Percentiles rank a stretch among this genome's conserved stretches.
Evolutionary conservation across 2,113 vertebrate species (phyloP).

Genomic region (Neotoma lepida): DNA sequence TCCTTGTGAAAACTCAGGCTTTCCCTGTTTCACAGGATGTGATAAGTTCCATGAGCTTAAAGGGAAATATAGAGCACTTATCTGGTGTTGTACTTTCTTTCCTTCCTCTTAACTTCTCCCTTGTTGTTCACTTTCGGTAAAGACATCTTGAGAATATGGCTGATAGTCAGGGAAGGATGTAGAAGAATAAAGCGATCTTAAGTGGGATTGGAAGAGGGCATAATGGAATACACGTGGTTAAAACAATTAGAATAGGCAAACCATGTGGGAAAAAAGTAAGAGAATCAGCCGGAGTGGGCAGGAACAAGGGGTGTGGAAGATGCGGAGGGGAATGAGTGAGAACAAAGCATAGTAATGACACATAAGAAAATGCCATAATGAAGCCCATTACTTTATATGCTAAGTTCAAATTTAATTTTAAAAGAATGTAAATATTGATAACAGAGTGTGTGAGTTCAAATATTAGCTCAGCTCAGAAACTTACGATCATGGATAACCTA

Average conservation of each 20-base stretch:
- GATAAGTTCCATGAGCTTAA: slow-evolving; percentile 24
- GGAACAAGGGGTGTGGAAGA: neutral
- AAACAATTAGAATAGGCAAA: neutral
- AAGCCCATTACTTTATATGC: neutral
- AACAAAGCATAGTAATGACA: neutral
- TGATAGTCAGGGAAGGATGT: slow-evolving; percentile 14
- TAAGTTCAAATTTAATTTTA: neutral
- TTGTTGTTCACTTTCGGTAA: neutral
- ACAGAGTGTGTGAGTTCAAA: neutral
- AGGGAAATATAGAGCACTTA: neutral
- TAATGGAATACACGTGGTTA: neutral
- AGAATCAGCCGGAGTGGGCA: too few relatives aligned
- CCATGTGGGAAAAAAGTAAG: neutral
- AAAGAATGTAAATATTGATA: neutral
- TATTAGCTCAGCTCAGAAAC: slow-evolving; percentile 16
- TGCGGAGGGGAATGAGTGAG: neutral
- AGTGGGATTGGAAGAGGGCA: neutral
- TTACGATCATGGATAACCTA: neutral
- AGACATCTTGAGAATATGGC: neutral
- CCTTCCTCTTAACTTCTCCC: neutral
- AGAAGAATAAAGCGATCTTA: neutral
- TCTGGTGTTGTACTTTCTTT: neutral
- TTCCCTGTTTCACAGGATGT: neutral
- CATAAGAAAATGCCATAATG: neutral
- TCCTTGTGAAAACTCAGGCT: slow-evolving; percentile 68